These are phyloP conservation scores for Potamilus streckersoni DNA, from an alignment of 1,140 invertebrate genomes.

Conservation along the genomic window DNA sequence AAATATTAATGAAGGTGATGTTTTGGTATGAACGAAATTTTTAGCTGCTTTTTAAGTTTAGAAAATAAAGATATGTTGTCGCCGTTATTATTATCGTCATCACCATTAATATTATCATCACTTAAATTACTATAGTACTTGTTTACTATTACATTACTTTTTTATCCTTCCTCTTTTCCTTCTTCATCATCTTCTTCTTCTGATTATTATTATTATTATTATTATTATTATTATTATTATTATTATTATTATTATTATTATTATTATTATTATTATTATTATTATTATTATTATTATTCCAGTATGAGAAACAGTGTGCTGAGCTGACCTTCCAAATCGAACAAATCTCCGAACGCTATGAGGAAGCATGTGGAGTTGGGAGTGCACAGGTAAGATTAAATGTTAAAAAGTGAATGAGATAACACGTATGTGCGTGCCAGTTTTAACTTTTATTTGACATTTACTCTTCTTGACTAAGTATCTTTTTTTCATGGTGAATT, in stretches of 20 bases:
- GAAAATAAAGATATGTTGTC: background rate
- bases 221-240: too few relatives aligned
- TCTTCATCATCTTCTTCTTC: too few relatives aligned
- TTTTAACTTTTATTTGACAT: too few relatives aligned
- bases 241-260: background rate
- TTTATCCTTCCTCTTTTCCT: too few relatives aligned
- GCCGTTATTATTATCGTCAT: background rate
- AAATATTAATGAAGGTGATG: too few relatives aligned
- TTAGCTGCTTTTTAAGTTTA: conserved; percentile 1
- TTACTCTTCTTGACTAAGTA: too few relatives aligned
- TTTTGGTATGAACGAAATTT: too few relatives aligned
- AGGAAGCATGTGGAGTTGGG: conserved; percentile 59
- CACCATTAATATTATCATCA: background rate
- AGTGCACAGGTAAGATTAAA: conserved; percentile 50
- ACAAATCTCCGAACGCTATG: conserved; percentile 61
- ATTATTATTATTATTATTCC: conserved; percentile 25
- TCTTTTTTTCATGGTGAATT: too few relatives aligned
- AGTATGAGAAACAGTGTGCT: conserved; percentile 65
- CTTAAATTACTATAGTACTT: background rate
- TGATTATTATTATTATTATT: too few relatives aligned
- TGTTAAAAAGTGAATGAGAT: background rate
- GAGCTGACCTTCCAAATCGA: conserved; percentile 62
- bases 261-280: background rate
- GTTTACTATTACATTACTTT: background rate
- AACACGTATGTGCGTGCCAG: too few relatives aligned